Conservation (phyloP, 1,140 invertebrate species). For the Danaus plexippus region DNA sequence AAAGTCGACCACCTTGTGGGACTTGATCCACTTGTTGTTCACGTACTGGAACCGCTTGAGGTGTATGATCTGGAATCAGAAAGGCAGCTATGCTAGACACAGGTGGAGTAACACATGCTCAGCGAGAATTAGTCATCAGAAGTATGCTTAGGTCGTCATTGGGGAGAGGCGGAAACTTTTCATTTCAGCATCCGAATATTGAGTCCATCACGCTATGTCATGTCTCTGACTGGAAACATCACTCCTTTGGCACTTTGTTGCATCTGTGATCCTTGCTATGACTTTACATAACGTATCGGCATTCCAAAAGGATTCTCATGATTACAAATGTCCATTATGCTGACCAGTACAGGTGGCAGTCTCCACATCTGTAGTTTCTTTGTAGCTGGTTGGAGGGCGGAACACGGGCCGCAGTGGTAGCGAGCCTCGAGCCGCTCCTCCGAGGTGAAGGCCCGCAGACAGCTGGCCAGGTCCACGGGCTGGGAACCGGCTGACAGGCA, state of each 20-base stretch:
- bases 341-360: slow-evolving; percentile 87
- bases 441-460: slow-evolving; percentile 87
- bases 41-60: slow-evolving; percentile 91
- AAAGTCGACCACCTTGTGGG: slow-evolving; percentile 92
- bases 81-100: background rate
- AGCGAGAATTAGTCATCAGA: too few species aligned
- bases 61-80: slow-evolving; percentile 82
- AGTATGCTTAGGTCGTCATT: too few species aligned
- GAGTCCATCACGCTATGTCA: too few species aligned
- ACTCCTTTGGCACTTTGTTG: too few species aligned
- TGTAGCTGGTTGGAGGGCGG: slow-evolving; percentile 84
- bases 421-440: slow-evolving; percentile 88
- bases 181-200: too few species aligned
- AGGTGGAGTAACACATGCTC: too few species aligned
- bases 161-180: too few species aligned
- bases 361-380: slow-evolving; percentile 94
- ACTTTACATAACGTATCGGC: too few species aligned
- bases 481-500: slow-evolving; percentile 80
- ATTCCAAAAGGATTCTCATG: background rate
- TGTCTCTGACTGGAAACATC: too few species aligned
- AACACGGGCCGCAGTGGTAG: slow-evolving; percentile 88
- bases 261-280: too few species aligned
- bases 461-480: slow-evolving; percentile 85
- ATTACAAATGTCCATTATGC: slow-evolving; percentile 27
- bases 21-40: slow-evolving; percentile 93